Base-by-base conservation (phyloP, 2,888 invertebrate genomes). In the Aphodius granarius region DNA sequence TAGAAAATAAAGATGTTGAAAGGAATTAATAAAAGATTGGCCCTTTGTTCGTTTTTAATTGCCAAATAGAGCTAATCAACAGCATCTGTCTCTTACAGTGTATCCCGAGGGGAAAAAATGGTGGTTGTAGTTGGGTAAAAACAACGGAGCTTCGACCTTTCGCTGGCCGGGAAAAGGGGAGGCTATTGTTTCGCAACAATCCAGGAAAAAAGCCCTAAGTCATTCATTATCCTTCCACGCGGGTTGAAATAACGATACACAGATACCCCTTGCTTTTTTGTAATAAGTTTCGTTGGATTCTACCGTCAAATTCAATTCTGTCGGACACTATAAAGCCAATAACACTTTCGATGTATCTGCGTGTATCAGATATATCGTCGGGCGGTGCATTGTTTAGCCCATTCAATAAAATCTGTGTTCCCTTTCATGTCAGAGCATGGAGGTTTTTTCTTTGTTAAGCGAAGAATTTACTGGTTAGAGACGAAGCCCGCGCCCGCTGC, bases 371-470 rank as follows among this genome's bases (percentile, higher is more conserved):
- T 68, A 68, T 68, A 68, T 68, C 20, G 68, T 5, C 15, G 68
- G 68, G 22, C 20, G 21, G 21, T 68, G 21, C 68, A 68, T 68
- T 68, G 68, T 68, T 68, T 68, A 9, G n/a, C 20, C 68, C 20
- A 20, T 68, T 68, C 68, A n/a, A 68, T 68, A 68, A 68, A 68
- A 68, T 21, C 21, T 21, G 68, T 20, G 68, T 22, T 19, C 68
- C 68, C 68, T 9, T 4, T 20, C 68, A 68, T 21, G 68, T 68
- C 68, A 22, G 20, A n/a, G 20, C 9, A 20, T 21, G 21, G 5
- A 21, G 5, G 18, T 66, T 66, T 66, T 63, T 63, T 63, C 63
- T 68, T 4, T 68, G 18, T 1, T 68, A 21, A 19, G 21, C n/a
- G n/a, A 68, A 22, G 68, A 68, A 68, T 68, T 68, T 68, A 68